A percentile compares a stretch with the other conserved stretches of the same genome.
Evolutionary conservation across 2,113 vertebrate genomes (phyloP).

Genomic region (Amphiprion percula): DNA sequence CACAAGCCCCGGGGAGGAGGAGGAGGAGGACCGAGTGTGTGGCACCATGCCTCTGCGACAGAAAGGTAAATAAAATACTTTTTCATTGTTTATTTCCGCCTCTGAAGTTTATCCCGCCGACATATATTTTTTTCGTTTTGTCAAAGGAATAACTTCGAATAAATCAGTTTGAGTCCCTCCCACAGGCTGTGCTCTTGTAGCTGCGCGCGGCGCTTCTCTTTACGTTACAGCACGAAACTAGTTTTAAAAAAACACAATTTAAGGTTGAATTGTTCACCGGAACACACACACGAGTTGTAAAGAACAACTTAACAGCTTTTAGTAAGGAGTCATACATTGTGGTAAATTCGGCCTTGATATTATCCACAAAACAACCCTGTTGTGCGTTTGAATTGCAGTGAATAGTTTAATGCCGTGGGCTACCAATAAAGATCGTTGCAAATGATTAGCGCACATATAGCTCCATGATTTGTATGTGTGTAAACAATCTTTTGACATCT

Average conservation of each 20-base stretch:
- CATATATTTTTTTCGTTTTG: too few species aligned
- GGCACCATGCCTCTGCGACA: constrained; percentile 78
- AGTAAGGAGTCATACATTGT: neutral
- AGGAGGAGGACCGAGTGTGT: constrained; percentile 11
- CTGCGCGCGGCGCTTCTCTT: neutral
- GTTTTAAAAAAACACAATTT: neutral
- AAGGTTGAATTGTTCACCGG: neutral
- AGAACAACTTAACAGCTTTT: fast-evolving
- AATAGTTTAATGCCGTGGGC: neutral
- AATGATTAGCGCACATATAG: neutral
- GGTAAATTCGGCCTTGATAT: constrained; percentile 16
- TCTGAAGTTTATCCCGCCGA: fast-evolving
- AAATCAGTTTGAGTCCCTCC: neutral
- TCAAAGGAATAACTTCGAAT: neutral
- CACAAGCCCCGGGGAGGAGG: constrained; percentile 3
- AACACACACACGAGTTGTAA: fast-evolving
- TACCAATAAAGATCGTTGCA: neutral
- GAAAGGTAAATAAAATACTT: constrained; percentile 65
- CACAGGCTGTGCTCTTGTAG: neutral
- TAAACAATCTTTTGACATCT: too few species aligned
- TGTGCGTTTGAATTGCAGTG: neutral
- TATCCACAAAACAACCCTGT: neutral
- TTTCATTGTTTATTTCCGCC: neutral
- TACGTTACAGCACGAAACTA: neutral
- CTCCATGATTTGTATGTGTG: neutral